Evolutionary conservation across 2,888 invertebrate species (phyloP), one percentile per base, ranked within the genome.

Genomic region (Hermodice carunculata): DNA sequence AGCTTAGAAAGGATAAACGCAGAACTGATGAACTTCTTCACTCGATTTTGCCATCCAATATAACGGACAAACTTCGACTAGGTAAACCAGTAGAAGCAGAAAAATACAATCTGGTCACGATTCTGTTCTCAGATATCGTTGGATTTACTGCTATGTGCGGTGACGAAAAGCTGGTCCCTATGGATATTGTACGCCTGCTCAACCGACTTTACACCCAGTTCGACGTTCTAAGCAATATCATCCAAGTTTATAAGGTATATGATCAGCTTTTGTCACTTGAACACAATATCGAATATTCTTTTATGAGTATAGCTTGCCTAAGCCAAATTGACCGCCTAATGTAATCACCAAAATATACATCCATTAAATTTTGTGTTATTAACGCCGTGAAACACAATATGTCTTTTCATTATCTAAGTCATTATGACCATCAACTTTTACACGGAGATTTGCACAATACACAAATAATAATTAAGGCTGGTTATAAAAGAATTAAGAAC

Each of bases 71-170:
- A 26, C 70, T 78, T 58, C 62, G 73, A 22, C 64, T 70, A 40
- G 66, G 70, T 44, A 61, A 66, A 28, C 43, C 64, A 0, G 75
- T 78, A 4, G 76, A 78, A 40, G 69, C 78, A 3, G 76, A 79
- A 65, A 66, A 67, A 51, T 78, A 71, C 48, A 69, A 71, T 24
- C 53, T 72, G 32, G 77, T 78, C 8, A 73, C 76, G 6, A 64
- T 75, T 32, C 61, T 78, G 14, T 78, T 73, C 61, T 73, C 76
- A 2, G 78, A 78, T 54, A 77, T 78, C 22, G 76, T 79, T 1
- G 66, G 66, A 24, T 78, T 78, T 63, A 78, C 78, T 4, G 66
- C 73, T 11, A 67, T 78, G 68, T 78, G 78, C 48, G 72, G 77
- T 17, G 54, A 70, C 49, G 65, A 67, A 17, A 54, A 63, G 14